These are phyloP conservation scores for Lichenostomus cassidix DNA, from an alignment of 2,113 vertebrate species.

Conservation along the genomic window DNA sequence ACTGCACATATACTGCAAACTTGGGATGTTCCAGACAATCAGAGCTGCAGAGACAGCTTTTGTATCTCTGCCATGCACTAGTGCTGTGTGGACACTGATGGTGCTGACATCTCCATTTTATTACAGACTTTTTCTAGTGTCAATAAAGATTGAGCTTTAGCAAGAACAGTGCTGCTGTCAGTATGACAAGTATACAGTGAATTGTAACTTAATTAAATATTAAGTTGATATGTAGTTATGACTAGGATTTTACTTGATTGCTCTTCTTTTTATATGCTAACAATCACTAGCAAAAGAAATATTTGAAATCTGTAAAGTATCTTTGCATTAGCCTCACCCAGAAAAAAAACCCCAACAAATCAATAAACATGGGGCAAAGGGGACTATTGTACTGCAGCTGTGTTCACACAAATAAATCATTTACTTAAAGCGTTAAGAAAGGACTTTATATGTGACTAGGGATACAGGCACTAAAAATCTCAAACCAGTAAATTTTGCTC, in stretches of 20 bases:
- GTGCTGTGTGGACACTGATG: not conserved
- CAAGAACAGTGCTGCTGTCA: not conserved
- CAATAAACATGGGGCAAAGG: not conserved
- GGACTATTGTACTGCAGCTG: not conserved
- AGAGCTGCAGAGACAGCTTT: not conserved
- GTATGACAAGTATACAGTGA: not conserved
- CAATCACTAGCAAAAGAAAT: not conserved
- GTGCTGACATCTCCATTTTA: slow-evolving; percentile 4
- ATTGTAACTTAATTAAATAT: not conserved
- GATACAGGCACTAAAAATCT: not conserved
- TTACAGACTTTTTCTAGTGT: not conserved
- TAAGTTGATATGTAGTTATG: not conserved
- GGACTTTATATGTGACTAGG: not conserved
- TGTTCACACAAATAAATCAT: not conserved
- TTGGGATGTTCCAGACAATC: not conserved
- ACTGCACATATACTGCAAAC: not conserved
- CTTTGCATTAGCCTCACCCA: not conserved
- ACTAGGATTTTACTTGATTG: not conserved
- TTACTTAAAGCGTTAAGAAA: not conserved
- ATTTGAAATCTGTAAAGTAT: not conserved
- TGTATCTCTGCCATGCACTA: not conserved
- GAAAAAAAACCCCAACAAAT: not conserved
- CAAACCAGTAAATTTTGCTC: not conserved
- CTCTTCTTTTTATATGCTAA: not conserved
- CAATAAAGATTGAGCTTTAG: not conserved